Conservation (phyloP, 2,888 invertebrate species). For the Brachyptera putata region DNA sequence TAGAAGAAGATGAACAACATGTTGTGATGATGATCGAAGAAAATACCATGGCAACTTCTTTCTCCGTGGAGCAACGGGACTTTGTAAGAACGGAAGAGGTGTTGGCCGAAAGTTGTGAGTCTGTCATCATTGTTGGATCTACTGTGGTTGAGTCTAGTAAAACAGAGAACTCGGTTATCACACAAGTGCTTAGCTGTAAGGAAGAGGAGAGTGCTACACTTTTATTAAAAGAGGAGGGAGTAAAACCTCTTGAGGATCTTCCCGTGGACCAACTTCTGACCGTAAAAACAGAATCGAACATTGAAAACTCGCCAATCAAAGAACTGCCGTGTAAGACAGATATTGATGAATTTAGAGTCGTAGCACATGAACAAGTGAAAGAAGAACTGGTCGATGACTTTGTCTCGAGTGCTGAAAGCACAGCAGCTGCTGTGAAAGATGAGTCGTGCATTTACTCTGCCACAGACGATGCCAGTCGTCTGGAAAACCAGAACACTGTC, state of each 20-base stretch:
- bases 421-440: neutral
- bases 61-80: slow-evolving; percentile 10
- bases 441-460: too few relatives aligned
- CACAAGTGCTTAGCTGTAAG: neutral
- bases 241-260: neutral
- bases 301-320: neutral
- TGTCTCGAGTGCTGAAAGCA: too few relatives aligned
- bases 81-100: slow-evolving; percentile 17
- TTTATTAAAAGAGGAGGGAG: too few relatives aligned
- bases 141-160: neutral
- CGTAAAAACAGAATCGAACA: neutral
- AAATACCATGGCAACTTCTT: slow-evolving; percentile 7
- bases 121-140: neutral
- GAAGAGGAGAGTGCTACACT: too few relatives aligned
- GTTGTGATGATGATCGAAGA: slow-evolving; percentile 19
- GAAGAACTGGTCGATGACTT: too few relatives aligned
- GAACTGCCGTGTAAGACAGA: too few relatives aligned
- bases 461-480: too few relatives aligned
- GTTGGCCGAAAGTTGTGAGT: neutral
- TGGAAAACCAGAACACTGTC: too few relatives aligned
- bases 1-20: slow-evolving; percentile 26
- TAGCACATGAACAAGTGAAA: neutral
- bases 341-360: too few relatives aligned
- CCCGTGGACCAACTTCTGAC: neutral
- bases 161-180: neutral